Evolutionary conservation across 2,888 invertebrate genomes (phyloP), one percentile per base, ranked within the genome.

Genomic region (Dermolepida albohirtum): DNA sequence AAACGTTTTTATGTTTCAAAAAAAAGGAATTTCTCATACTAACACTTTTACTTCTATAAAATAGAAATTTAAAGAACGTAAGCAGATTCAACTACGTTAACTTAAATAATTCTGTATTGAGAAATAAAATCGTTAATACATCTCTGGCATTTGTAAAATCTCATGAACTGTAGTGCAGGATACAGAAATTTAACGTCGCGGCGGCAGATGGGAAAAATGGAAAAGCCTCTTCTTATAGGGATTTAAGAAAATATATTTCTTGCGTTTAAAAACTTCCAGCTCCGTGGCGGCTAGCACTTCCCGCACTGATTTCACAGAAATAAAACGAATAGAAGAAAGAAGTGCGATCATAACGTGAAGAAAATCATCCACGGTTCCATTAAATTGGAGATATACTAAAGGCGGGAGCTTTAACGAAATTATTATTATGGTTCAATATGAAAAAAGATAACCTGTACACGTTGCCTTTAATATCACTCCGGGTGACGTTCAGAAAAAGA

Each of bases 201-300:
- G 76, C 74, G 76, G 76, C 78, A 79, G 78, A 79, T 78, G 78
- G 79, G 79, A 79, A 76, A 78, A 79, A 78, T 79, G 77, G 77
- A 70, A 78, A 74, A 72, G 70, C 74, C 74, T 71, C 70, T 63
- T 62, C 29, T 40, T 52, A 55, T 17, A 54, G 74, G 77, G 77
- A 77, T 77, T 77, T 77, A 72, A 72, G 74, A n/a, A 74, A 77
- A 78, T 78, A 74, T 74, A 76, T 75, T 76, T 66, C 52, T 63
- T 57, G 44, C 59, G 65, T 67, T 71, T 65, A 50, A 17, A 39
- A 59, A 59, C 44, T 59, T 59, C 34, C 64, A 7, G 49, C n/a
- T 39, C 57, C 63, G 22, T 51, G 54, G 59, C 44, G 54, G 59
- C 44, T 12, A 14, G n/a, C 14, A 40, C 29, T 29, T 14, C 29